phyloP scores from a whole-genome alignment of 2,113 vertebrate genomes.

The Paratilapia polleni region DNA sequence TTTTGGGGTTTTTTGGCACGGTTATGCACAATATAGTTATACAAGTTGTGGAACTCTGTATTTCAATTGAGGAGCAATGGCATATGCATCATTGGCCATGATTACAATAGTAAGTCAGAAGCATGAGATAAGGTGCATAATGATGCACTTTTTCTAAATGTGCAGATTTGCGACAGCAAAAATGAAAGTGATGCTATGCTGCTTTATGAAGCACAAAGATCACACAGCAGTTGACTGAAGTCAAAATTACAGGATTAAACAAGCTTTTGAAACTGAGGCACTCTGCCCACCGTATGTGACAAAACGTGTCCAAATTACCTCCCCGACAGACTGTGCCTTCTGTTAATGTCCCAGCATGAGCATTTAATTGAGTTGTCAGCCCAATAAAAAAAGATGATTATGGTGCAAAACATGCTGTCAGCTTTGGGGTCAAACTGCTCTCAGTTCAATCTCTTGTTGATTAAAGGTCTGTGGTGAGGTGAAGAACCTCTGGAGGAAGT shows the following conservation, averaged over 20 bases:
- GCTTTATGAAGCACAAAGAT: not conserved
- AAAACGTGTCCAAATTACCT: not conserved
- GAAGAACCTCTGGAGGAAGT: not conserved
- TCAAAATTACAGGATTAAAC: not conserved
- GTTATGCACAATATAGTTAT: not conserved
- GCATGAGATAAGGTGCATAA: not conserved
- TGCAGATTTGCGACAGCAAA: not conserved
- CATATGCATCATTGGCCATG: not conserved
- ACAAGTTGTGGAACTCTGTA: not conserved
- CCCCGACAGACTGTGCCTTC: not conserved
- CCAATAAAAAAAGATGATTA: not conserved
- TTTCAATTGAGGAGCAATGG: not conserved
- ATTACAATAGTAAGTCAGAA: not conserved
- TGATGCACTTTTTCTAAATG: not conserved
- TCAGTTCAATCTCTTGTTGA: slow-evolving; percentile 2
- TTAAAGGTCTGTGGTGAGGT: slow-evolving; percentile 12
- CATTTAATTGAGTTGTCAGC: not conserved
- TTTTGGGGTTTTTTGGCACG: not conserved
- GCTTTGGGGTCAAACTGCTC: not conserved
- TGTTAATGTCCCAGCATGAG: not conserved
- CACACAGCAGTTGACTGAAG: not conserved
- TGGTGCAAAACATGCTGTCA: not conserved
- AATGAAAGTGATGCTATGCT: accelerated
- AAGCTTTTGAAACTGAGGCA: accelerated
- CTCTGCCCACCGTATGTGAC: not conserved